Conservation (phyloP, 2,113 vertebrate species). For the Leiothrix lutea region DNA sequence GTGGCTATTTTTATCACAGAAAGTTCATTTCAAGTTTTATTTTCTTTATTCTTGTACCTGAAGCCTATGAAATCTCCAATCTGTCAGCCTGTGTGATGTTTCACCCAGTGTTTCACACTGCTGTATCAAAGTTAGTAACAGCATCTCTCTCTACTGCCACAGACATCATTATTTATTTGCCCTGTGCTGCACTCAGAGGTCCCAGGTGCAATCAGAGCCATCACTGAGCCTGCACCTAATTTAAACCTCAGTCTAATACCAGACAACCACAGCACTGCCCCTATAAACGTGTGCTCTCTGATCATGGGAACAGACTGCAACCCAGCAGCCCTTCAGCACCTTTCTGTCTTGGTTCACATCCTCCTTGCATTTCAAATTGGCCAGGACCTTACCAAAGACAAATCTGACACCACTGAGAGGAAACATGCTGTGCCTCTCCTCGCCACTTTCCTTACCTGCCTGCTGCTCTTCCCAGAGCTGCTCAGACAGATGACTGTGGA, state of each 20-base stretch:
- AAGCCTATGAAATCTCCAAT: conserved; percentile 13
- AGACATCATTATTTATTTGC: conserved; percentile 49
- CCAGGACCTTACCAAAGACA: not conserved
- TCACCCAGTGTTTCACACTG: not conserved
- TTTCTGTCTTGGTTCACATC: not conserved
- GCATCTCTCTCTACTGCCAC: not conserved
- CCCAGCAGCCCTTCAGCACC: not conserved
- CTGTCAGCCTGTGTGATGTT: conserved; percentile 23
- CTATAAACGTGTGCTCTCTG: not conserved
- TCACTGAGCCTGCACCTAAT: not conserved
- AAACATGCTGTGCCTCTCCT: not conserved
- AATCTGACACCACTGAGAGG: not conserved
- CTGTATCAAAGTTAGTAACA: conserved; percentile 7
- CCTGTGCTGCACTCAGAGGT: conserved; percentile 9
- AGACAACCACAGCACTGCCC: not conserved
- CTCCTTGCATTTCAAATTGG: not conserved
- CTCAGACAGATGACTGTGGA: not conserved
- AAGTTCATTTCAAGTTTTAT: conserved; percentile 26
- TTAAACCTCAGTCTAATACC: conserved; percentile 10
- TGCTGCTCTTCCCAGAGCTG: not conserved
- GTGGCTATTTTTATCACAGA: not conserved
- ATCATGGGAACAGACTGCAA: not conserved
- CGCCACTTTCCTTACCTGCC: not conserved
- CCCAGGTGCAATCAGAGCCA: conserved; percentile 32
- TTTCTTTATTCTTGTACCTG: conserved; percentile 4